A percentile compares a stretch with the other conserved stretches of the same genome.
These are phyloP conservation scores for Recurvirostra avosetta DNA, from an alignment of 2,113 vertebrate genomes.

Conservation along the genomic window DNA sequence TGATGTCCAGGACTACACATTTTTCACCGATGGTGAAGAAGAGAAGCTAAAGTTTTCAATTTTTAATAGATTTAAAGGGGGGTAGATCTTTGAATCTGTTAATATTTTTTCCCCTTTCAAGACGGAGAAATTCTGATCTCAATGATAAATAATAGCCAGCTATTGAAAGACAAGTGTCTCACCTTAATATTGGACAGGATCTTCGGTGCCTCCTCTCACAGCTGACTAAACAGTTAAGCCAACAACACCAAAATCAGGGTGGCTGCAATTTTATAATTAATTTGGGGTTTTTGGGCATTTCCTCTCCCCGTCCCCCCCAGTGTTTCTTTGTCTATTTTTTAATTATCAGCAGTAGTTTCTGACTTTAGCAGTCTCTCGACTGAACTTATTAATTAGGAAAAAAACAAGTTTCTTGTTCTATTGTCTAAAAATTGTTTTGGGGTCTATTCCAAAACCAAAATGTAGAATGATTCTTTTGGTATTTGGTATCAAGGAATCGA, in stretches of 20 bases:
- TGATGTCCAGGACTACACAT: background rate
- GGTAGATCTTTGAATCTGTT: background rate
- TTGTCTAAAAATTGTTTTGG: background rate
- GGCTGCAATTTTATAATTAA: background rate
- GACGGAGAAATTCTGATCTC: background rate
- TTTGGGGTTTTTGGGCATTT: background rate
- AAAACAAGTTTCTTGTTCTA: background rate
- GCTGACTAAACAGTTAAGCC: background rate
- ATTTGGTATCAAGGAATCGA: background rate
- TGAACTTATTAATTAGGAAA: background rate
- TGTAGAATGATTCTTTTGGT: background rate
- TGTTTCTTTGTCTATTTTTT: background rate
- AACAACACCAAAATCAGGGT: background rate
- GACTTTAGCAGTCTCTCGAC: background rate
- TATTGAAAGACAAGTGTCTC: background rate
- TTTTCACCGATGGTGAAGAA: background rate
- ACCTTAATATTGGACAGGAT: background rate
- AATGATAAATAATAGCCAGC: background rate
- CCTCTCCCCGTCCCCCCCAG: fast-evolving
- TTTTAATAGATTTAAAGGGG: background rate
- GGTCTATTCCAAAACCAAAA: background rate
- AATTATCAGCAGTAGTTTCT: background rate
- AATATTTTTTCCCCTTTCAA: background rate
- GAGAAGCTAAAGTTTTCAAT: background rate
- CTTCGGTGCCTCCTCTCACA: background rate